phyloP scores from a whole-genome alignment of 1,140 invertebrate genomes.

The Drosophila parvula region DNA sequence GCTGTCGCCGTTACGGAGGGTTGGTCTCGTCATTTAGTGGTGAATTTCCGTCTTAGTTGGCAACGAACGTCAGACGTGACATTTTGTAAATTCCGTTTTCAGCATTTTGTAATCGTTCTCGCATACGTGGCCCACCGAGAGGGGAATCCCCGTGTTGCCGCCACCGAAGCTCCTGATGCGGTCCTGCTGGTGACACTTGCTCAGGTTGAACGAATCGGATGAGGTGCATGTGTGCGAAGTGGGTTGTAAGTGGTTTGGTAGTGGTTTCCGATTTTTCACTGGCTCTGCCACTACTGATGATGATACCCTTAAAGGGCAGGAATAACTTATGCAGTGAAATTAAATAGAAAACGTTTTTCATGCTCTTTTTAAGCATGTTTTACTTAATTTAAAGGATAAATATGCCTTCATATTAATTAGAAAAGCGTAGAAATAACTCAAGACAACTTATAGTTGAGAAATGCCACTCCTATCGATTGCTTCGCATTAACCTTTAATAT shows the following conservation, averaged over 20 bases:
- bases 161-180: slow-evolving; percentile 13
- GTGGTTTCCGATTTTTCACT: slow-evolving; percentile 36
- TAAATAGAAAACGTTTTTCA: neutral
- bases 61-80: slow-evolving; percentile 74
- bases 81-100: slow-evolving; percentile 78
- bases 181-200: slow-evolving; percentile 29
- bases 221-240: slow-evolving; percentile 8
- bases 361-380: neutral
- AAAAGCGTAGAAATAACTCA: no score
- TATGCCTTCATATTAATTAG: no score
- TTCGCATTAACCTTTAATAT: no score
- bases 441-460: no score
- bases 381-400: no score
- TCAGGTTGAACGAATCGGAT: slow-evolving; percentile 18
- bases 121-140: slow-evolving; percentile 21
- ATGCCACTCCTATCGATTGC: no score
- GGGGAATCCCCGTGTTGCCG: slow-evolving; percentile 6
- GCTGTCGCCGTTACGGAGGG: slow-evolving; percentile 6
- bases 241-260: slow-evolving; percentile 38
- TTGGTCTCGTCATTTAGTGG: slow-evolving; percentile 64
- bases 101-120: slow-evolving; percentile 55
- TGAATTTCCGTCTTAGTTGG: slow-evolving; percentile 75
- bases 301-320: slow-evolving; percentile 1
- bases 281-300: neutral
- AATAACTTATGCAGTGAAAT: neutral